Percentiles rank a stretch among this genome's conserved stretches.
Evolutionary conservation across 2,797 vertebrate species (phyloP).

Genomic region (Cuniculus paca): DNA sequence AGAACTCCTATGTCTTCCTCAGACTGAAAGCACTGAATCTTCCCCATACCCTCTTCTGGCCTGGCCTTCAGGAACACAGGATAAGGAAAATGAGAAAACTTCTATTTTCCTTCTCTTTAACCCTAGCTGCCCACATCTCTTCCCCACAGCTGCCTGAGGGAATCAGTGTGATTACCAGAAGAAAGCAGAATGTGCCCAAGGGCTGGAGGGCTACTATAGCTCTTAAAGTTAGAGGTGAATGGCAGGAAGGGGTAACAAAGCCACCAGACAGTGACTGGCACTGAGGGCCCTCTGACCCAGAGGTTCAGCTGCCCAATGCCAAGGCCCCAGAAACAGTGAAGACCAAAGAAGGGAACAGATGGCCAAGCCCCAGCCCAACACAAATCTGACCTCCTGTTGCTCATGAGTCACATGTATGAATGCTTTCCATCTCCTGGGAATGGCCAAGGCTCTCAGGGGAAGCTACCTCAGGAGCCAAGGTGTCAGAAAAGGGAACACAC

Average conservation of each 20-base stretch:
- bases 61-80: not conserved
- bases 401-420: not conserved
- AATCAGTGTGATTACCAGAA: not conserved
- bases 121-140: not conserved
- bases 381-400: not conserved
- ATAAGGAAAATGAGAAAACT: conserved; percentile 16
- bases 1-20: not conserved
- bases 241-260: not conserved
- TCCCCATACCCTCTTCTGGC: not conserved
- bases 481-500: not conserved
- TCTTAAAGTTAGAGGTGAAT: fast-evolving
- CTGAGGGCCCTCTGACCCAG: not conserved
- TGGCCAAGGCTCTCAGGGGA: not conserved
- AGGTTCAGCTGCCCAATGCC: not conserved
- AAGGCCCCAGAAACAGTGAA: not conserved
- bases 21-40: not conserved
- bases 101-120: not conserved
- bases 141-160: not conserved
- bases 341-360: not conserved
- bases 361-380: not conserved
- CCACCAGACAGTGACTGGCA: not conserved
- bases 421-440: not conserved
- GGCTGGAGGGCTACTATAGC: not conserved
- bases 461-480: not conserved
- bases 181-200: not conserved